Evolutionary conservation across 2,888 invertebrate species (phyloP).

Genomic region (Conchocele bisecta): DNA sequence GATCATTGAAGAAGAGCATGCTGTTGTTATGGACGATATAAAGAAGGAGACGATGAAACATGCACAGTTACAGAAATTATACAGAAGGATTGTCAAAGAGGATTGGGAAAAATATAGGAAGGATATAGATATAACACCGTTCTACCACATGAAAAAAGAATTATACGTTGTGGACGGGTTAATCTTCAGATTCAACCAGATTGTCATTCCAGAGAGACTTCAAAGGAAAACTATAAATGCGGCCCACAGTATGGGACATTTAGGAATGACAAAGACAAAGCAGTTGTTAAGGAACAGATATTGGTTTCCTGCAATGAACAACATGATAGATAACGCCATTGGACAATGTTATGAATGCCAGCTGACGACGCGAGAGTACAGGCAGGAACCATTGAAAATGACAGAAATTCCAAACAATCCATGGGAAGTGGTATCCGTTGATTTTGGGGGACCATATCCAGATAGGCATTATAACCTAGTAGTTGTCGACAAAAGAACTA

Average conservation of each 20-base stretch:
- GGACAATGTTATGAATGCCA: slow-evolving; percentile 29
- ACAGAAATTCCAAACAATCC: slow-evolving; percentile 22
- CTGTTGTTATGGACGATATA: background rate
- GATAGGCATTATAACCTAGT: slow-evolving; percentile 2
- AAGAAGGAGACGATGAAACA: background rate
- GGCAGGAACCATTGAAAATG: slow-evolving; percentile 27
- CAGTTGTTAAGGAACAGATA: slow-evolving; percentile 23
- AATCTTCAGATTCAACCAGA: slow-evolving; percentile 8
- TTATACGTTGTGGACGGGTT: background rate
- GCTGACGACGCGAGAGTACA: slow-evolving; percentile 30
- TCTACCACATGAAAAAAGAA: slow-evolving; percentile 11
- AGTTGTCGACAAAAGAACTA: background rate
- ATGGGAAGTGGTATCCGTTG: slow-evolving; percentile 9
- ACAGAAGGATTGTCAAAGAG: background rate
- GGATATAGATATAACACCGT: background rate
- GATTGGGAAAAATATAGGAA: slow-evolving; percentile 4
- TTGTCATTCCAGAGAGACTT: slow-evolving; percentile 10
- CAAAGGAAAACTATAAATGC: slow-evolving; percentile 17
- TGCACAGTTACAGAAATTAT: slow-evolving; percentile 7
- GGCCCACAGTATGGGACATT: slow-evolving; percentile 30
- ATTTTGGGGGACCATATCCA: slow-evolving; percentile 6
- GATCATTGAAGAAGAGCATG: background rate
- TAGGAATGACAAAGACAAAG: slow-evolving; percentile 27
- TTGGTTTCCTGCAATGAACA: slow-evolving; percentile 39
- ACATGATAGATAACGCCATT: slow-evolving; percentile 21